A percentile compares a stretch with the other conserved stretches of the same genome.
Evolutionary conservation across 2,113 vertebrate genomes (phyloP).

Genomic region (Sapajus apella): DNA sequence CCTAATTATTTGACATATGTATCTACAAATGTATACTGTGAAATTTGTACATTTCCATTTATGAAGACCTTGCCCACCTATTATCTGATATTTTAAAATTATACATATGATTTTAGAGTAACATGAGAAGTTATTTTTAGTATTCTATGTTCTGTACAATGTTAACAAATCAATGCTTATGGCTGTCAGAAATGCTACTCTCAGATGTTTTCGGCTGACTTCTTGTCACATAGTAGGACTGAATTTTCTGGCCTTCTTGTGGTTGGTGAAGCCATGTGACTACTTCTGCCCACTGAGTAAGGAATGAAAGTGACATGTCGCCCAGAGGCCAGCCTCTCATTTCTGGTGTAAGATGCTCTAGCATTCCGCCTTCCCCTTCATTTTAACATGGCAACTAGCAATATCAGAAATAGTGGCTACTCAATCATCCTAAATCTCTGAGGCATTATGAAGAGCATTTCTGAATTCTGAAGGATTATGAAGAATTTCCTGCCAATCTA

Average conservation of each 20-base stretch:
- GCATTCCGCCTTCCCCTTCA: too few species aligned
- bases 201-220: conserved; percentile 8
- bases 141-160: neutral
- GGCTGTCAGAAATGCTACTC: neutral
- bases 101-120: conserved; percentile 23
- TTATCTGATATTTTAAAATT: conserved; percentile 48
- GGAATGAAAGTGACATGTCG: neutral
- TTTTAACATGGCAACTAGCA: neutral
- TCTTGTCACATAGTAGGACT: neutral
- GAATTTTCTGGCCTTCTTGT: neutral
- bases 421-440: neutral
- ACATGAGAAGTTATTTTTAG: conserved; percentile 37
- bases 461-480: conserved; percentile 22
- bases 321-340: neutral
- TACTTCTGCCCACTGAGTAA: neutral
- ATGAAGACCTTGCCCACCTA: neutral
- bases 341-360: neutral
- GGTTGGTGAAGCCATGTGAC: neutral
- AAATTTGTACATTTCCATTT: conserved; percentile 45
- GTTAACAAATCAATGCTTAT: neutral
- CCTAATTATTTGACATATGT: conserved; percentile 43
- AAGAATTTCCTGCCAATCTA: neutral
- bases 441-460: neutral
- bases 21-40: neutral
- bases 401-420: neutral